phyloP scores from a whole-genome alignment of 1,140 invertebrate species.

The Cherax quadricarinatus region DNA sequence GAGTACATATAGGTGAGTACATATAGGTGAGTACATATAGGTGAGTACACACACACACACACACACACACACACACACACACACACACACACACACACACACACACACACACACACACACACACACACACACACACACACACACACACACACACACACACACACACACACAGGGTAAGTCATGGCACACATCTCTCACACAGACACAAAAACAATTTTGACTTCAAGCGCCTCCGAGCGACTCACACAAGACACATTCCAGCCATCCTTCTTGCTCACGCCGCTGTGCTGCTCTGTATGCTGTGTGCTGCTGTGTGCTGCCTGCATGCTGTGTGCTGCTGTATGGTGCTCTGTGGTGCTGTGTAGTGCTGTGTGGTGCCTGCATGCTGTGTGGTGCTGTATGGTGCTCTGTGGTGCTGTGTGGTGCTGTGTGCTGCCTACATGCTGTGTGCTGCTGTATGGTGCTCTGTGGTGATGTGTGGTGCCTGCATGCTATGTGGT shows the following conservation, averaged over 20 bases:
- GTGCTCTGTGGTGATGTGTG: neutral
- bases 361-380: no score
- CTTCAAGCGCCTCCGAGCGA: conserved; percentile 51
- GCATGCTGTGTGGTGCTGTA: no score
- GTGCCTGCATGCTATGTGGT: neutral
- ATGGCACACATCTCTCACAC: conserved; percentile 48
- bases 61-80: conserved; percentile 7
- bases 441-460: neutral
- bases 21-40: no score
- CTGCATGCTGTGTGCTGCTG: neutral
- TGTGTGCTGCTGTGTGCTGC: neutral
- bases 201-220: conserved; percentile 64
- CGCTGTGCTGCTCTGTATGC: neutral
- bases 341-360: no score
- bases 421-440: neutral
- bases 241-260: conserved; percentile 49
- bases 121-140: no score
- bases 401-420: no score
- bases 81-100: conserved; percentile 27
- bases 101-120: no score
- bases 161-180: conserved; percentile 28
- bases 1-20: no score
- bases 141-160: no score
- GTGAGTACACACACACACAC: no score
- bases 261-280: conserved; percentile 50